Percentiles rank a stretch among this genome's conserved stretches.
phyloP scores from a whole-genome alignment of 1,140 invertebrate genomes.

The Trinorchestia longiramus region DNA sequence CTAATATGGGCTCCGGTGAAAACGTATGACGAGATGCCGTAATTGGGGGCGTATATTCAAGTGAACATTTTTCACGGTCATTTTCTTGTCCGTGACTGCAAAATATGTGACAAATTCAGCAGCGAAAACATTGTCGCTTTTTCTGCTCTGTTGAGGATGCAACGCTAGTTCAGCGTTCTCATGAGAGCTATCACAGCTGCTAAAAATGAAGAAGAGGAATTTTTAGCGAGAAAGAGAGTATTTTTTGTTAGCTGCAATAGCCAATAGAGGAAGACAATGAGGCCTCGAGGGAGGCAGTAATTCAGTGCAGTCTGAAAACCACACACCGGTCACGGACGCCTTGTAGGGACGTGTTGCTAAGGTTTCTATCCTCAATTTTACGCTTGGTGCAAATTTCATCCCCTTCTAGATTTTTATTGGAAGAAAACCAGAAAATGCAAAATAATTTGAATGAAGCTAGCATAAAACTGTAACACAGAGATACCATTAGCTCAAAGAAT shows the following conservation, averaged over 20 bases:
- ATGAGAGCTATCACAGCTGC: conserved; percentile 1
- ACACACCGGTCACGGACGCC: neutral
- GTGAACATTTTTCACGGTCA: neutral
- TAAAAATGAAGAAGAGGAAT: conserved; percentile 39
- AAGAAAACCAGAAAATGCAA: neutral
- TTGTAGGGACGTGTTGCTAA: neutral
- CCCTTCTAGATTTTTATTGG: neutral
- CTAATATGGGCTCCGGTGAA: neutral
- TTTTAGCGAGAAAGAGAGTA: conserved; percentile 16
- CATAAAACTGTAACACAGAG: neutral
- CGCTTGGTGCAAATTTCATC: neutral
- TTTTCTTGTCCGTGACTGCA: neutral
- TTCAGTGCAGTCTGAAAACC: neutral
- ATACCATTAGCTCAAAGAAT: neutral
- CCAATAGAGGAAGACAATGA: conserved; percentile 43
- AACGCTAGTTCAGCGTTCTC: neutral
- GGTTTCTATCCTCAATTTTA: neutral
- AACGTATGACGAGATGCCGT: neutral
- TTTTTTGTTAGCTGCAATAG: conserved; percentile 42
- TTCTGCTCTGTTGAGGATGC: neutral
- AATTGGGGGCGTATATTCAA: conserved; percentile 11
- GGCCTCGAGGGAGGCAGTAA: conserved; percentile 25
- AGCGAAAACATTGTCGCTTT: neutral
- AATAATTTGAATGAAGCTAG: neutral
- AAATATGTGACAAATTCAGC: conserved; percentile 3